A percentile compares a stretch with the other conserved stretches of the same genome.
These are phyloP conservation scores for Latrodectus elegans DNA, from an alignment of 2,888 invertebrate genomes.

Conservation along the genomic window DNA sequence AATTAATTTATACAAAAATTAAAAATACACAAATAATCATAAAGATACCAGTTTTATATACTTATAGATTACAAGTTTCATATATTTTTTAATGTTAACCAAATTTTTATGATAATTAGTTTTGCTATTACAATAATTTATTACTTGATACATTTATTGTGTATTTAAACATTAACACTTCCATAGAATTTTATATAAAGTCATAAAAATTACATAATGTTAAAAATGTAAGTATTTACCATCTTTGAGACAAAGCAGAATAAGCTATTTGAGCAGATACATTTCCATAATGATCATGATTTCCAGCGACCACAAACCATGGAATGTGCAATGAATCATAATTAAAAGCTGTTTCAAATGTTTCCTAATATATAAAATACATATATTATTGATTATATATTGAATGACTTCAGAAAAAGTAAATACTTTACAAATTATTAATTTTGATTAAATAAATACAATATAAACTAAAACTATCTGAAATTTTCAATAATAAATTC, in stretches of 20 bases:
- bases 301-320: constrained; percentile 77
- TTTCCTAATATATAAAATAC: constrained; percentile 71
- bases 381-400: background rate
- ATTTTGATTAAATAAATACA: background rate
- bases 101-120: too few species aligned
- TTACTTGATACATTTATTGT: too few species aligned
- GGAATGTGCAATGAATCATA: constrained; percentile 73
- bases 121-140: too few species aligned
- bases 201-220: background rate
- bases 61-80: too few species aligned
- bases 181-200: background rate
- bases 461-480: background rate
- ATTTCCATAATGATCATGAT: constrained; percentile 78
- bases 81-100: too few species aligned
- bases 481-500: background rate
- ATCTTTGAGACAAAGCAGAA: constrained; percentile 73
- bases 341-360: constrained; percentile 76
- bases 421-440: background rate
- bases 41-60: too few species aligned
- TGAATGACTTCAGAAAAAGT: background rate
- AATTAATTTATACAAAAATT: too few species aligned
- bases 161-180: background rate
- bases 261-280: constrained; percentile 77
- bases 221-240: constrained; percentile 72
- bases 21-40: too few species aligned